phyloP scores from a whole-genome alignment of 2,888 invertebrate species.

The Holacanthella duospinosa region DNA sequence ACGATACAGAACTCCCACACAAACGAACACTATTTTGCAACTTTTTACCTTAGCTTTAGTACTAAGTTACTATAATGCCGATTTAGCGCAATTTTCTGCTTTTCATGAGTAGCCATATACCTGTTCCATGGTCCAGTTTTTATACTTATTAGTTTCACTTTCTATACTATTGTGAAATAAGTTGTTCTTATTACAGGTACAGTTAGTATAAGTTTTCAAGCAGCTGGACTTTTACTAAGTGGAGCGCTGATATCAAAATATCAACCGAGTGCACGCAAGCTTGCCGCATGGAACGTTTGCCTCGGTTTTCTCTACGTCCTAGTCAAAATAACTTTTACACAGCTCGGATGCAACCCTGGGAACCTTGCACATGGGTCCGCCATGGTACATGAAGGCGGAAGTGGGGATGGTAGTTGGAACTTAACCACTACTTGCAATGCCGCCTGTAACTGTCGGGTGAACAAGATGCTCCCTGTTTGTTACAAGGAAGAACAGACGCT shows the following conservation, averaged over 20 bases:
- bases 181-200: constrained; percentile 34
- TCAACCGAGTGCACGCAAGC: constrained; percentile 49
- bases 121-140: too few relatives aligned
- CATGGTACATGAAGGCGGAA: constrained; percentile 43
- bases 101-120: too few relatives aligned
- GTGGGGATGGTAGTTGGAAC: constrained; percentile 40
- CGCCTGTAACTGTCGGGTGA: constrained; percentile 42
- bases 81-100: too few relatives aligned
- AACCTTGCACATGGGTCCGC: constrained; percentile 45
- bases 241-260: constrained; percentile 53
- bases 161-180: too few relatives aligned
- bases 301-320: constrained; percentile 49
- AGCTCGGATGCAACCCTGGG: constrained; percentile 48
- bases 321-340: constrained; percentile 48
- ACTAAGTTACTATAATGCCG: too few relatives aligned
- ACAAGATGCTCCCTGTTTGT: constrained; percentile 57
- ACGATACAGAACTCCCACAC: too few relatives aligned
- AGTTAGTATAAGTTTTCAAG: constrained; percentile 39
- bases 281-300: constrained; percentile 54
- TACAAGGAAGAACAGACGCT: constrained; percentile 48
- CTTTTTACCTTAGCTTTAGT: too few relatives aligned
- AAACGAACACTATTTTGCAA: too few relatives aligned
- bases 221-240: constrained; percentile 47
- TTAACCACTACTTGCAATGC: constrained; percentile 41
- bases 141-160: too few relatives aligned